Percentiles rank a stretch among this genome's conserved stretches.
Evolutionary conservation across 2,888 invertebrate species (phyloP).

Genomic region (Timema cristinae): DNA sequence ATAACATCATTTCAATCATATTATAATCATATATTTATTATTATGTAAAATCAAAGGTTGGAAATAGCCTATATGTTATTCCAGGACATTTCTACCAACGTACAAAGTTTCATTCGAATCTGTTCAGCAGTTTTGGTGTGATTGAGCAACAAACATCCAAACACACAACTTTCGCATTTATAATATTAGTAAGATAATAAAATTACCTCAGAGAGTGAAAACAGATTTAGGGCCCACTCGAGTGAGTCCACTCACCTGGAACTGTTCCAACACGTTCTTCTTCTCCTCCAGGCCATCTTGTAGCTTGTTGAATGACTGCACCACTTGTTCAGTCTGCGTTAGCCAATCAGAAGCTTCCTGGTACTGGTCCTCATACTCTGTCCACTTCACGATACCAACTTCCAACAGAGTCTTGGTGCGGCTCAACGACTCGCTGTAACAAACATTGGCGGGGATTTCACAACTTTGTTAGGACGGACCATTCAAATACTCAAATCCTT

Average conservation of each 20-base stretch:
- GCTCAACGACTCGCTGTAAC: slow-evolving; percentile 66
- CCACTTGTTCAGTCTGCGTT: slow-evolving; percentile 78
- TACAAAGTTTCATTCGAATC: too few species aligned
- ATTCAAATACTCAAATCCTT: not conserved
- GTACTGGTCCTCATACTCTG: slow-evolving; percentile 89
- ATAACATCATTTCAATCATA: too few species aligned
- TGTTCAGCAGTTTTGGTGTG: too few species aligned
- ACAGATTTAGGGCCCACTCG: too few species aligned
- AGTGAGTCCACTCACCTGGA: slow-evolving; percentile 54
- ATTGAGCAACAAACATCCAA: too few species aligned
- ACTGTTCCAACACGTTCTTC: slow-evolving; percentile 84
- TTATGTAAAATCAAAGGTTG: too few species aligned
- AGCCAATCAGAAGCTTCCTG: slow-evolving; percentile 87
- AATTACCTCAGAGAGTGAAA: too few species aligned
- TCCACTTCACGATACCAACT: slow-evolving; percentile 88
- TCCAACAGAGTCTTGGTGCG: slow-evolving; percentile 78
- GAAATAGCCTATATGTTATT: too few species aligned
- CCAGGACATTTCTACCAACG: too few species aligned
- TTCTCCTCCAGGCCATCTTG: slow-evolving; percentile 88
- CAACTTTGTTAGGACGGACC: not conserved
- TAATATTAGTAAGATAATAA: too few species aligned
- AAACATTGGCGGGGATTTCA: not conserved
- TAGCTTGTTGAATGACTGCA: slow-evolving; percentile 85
- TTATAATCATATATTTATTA: too few species aligned
- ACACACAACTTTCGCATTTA: too few species aligned